A percentile compares a stretch with the other conserved stretches of the same genome.
Conservation (phyloP, 1,140 invertebrate species). For the Pomacea maculata region DNA sequence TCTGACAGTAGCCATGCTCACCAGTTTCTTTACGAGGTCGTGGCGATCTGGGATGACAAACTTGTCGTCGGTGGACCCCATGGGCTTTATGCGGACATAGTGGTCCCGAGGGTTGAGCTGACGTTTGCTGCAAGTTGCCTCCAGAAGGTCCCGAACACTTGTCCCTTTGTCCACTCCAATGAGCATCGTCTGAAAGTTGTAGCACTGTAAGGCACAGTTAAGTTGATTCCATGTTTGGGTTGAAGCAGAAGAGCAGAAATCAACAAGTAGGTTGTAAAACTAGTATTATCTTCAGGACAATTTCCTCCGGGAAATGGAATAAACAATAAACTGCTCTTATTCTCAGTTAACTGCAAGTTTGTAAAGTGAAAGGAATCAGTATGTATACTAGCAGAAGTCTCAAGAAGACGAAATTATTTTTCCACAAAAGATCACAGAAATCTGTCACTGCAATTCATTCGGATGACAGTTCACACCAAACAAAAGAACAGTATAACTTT, state of each 20-base stretch:
- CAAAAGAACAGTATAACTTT: too few species aligned
- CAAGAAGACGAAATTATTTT: too few species aligned
- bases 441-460: too few species aligned
- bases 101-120: constrained; percentile 93
- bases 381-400: too few species aligned
- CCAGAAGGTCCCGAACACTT: constrained; percentile 94
- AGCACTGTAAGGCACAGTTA: constrained; percentile 34
- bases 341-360: too few species aligned
- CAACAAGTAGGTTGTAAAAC: too few species aligned
- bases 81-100: constrained; percentile 93
- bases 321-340: too few species aligned
- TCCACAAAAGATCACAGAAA: too few species aligned
- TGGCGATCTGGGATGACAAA: constrained; percentile 83
- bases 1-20: constrained; percentile 70
- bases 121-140: constrained; percentile 88
- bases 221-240: neutral
- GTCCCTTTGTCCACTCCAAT: constrained; percentile 83
- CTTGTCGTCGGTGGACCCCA: constrained; percentile 47
- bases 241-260: constrained; percentile 7
- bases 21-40: constrained; percentile 94
- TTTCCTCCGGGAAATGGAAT: too few species aligned
- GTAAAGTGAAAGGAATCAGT: too few species aligned
- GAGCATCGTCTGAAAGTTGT: constrained; percentile 66
- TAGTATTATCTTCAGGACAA: too few species aligned
- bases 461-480: too few species aligned